Evolutionary conservation across 2,797 vertebrate species (phyloP).

Genomic region (Malacoraja senta): DNA sequence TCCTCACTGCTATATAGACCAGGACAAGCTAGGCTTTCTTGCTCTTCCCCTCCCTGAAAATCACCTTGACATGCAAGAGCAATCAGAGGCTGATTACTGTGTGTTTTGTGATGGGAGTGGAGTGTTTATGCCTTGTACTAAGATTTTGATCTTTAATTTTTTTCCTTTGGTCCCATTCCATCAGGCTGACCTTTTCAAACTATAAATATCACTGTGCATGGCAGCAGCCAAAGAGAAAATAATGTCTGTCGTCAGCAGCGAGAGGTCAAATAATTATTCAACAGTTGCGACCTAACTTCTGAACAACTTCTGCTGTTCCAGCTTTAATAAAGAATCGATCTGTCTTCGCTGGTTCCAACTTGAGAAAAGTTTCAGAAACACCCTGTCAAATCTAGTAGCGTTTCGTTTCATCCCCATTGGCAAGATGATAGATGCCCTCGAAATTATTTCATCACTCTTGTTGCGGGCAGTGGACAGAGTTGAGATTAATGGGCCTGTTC

Average conservation of each 20-base stretch:
- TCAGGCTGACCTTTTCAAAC: conserved; percentile 21
- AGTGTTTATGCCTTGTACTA: neutral
- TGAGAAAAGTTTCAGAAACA: neutral
- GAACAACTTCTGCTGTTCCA: neutral
- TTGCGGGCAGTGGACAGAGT: neutral
- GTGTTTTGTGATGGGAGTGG: neutral
- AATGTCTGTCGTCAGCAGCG: conserved; percentile 9
- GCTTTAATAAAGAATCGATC: neutral
- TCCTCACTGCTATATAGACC: neutral
- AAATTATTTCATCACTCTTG: neutral
- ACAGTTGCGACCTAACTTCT: neutral
- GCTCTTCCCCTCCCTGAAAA: neutral
- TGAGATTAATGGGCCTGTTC: neutral
- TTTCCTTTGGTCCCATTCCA: neutral
- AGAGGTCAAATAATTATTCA: conserved; percentile 16
- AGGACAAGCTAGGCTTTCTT: neutral
- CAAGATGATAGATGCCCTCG: neutral
- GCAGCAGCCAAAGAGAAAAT: conserved; percentile 21
- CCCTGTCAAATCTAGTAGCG: neutral
- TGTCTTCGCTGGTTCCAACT: too few relatives aligned
- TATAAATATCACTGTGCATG: conserved; percentile 17
- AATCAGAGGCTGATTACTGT: neutral
- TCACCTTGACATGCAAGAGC: neutral
- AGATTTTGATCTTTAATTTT: neutral
- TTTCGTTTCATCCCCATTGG: neutral